These are phyloP conservation scores for Emydocephalus ijimae DNA, from an alignment of 2,113 vertebrate genomes.

Conservation along the genomic window DNA sequence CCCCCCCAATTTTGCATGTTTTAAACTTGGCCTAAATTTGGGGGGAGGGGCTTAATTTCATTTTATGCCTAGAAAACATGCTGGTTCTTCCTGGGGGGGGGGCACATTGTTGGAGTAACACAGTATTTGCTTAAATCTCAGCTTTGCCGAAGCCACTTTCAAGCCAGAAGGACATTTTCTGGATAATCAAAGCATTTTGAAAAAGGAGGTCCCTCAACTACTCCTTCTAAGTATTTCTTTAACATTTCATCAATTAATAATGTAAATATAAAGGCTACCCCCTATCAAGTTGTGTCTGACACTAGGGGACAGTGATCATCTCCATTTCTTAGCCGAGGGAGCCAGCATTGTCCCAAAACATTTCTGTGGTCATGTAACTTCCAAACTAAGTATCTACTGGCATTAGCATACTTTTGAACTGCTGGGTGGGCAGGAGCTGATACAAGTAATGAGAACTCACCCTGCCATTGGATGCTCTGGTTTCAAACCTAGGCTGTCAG, in stretches of 20 bases:
- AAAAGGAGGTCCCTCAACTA: no score
- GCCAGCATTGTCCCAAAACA: not conserved
- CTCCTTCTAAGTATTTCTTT: not conserved
- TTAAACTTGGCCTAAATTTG: no score
- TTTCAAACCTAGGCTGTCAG: not conserved
- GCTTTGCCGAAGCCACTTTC: not conserved
- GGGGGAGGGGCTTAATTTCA: no score
- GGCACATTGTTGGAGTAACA: no score
- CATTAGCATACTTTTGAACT: not conserved
- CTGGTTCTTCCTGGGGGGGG: no score
- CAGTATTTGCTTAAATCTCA: constrained; percentile 20
- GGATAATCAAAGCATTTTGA: rapidly evolving
- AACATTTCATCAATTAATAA: not conserved
- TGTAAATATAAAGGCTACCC: not conserved
- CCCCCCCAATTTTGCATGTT: no score
- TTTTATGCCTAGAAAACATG: no score
- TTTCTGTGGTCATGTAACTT: not conserved
- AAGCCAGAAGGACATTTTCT: not conserved
- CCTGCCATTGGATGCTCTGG: not conserved
- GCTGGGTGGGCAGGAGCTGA: not conserved
- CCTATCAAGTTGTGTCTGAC: not conserved
- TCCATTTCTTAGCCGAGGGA: not conserved
- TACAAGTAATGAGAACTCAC: not conserved
- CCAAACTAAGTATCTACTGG: not conserved
- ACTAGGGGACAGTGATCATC: not conserved